A percentile compares a stretch with the other conserved stretches of the same genome.
These are phyloP conservation scores for Alces alces DNA, from an alignment of 2,113 vertebrate species.

Conservation along the genomic window DNA sequence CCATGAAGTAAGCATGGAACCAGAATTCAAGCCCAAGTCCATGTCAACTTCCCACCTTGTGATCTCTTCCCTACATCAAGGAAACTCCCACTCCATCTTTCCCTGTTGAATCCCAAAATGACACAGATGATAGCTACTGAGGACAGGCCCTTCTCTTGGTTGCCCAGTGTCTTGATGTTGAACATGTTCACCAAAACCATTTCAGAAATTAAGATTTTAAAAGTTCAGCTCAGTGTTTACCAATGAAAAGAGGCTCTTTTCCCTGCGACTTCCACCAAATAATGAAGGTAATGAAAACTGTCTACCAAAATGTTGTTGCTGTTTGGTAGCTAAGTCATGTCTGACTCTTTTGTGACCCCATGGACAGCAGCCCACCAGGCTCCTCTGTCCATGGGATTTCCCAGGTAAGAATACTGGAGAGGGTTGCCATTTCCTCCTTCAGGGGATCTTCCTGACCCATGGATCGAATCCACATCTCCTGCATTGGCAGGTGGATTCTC, in stretches of 20 bases:
- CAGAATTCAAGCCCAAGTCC: neutral
- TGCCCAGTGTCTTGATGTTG: neutral
- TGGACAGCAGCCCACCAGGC: neutral
- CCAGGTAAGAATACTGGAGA: neutral
- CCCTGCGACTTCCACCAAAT: neutral
- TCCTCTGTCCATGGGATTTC: neutral
- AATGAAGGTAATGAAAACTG: neutral
- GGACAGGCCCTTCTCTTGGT: neutral
- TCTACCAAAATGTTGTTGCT: neutral
- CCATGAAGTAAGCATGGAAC: neutral
- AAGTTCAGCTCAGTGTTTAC: neutral
- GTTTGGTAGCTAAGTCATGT: neutral
- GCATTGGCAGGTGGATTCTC: neutral
- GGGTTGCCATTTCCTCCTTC: neutral
- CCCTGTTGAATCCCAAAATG: neutral
- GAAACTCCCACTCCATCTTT: neutral
- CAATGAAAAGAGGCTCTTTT: neutral
- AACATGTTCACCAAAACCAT: neutral
- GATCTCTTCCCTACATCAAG: neutral
- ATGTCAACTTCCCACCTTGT: neutral
- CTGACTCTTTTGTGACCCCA: neutral
- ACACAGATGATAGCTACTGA: neutral
- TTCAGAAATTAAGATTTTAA: neutral
- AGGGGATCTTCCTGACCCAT: neutral
- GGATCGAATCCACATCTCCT: neutral